Conservation (phyloP, 2,113 vertebrate species). For the Megalops atlanticus region DNA sequence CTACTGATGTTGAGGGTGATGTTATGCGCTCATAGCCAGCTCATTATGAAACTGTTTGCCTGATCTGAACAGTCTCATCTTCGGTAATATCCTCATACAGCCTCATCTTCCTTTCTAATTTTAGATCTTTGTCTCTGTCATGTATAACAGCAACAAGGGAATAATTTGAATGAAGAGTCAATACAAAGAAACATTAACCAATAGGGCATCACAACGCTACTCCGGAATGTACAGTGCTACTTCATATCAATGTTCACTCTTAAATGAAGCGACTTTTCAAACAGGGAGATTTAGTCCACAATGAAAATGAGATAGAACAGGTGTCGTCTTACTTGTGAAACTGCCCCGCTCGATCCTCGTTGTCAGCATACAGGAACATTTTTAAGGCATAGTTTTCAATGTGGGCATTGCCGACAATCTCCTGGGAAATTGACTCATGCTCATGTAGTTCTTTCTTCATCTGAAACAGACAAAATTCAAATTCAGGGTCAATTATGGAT, state of each 20-base stretch:
- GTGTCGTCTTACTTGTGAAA: constrained; percentile 98
- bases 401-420: constrained; percentile 94
- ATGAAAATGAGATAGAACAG: too few species aligned
- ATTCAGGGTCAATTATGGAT: too few species aligned
- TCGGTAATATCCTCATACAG: constrained; percentile 20
- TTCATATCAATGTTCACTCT: neutral
- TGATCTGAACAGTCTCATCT: constrained; percentile 27
- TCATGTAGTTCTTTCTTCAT: constrained; percentile 92
- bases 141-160: constrained; percentile 2
- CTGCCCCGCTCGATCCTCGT: constrained; percentile 86
- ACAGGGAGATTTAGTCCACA: too few species aligned
- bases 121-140: constrained; percentile 25
- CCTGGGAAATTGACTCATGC: constrained; percentile 91
- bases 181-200: constrained; percentile 13
- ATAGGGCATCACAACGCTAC: neutral
- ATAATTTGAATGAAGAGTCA: constrained; percentile 16
- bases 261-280: neutral
- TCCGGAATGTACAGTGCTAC: neutral
- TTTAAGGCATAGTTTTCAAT: constrained; percentile 97
- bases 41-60: constrained; percentile 28
- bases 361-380: constrained; percentile 97
- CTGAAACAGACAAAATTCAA: constrained; percentile 65
- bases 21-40: constrained; percentile 32
- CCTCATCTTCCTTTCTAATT: constrained; percentile 36
- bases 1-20: neutral